Evolutionary conservation across 2,888 invertebrate species (phyloP).

Genomic region (Plebejus anna): DNA sequence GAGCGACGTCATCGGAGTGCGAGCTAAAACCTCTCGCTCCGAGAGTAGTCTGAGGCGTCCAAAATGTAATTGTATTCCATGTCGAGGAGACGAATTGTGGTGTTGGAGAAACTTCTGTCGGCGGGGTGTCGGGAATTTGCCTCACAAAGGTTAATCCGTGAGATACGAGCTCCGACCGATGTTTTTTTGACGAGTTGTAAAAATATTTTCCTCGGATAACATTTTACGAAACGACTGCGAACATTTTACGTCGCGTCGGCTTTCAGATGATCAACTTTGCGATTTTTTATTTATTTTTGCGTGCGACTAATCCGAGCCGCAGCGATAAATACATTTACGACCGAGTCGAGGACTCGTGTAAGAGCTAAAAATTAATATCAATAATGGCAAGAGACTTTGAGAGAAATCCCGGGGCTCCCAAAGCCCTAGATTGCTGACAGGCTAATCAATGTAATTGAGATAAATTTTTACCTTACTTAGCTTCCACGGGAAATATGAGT

Average conservation of each 20-base stretch:
- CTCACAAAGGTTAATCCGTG: conserved; percentile 39
- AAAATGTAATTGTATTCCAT: conserved; percentile 50
- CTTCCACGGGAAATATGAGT: conserved; percentile 15
- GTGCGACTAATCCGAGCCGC: background rate
- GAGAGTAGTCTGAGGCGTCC: background rate
- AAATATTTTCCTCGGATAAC: conserved; percentile 39
- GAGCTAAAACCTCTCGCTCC: background rate
- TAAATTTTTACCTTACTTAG: conserved; percentile 16
- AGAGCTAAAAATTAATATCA: conserved; percentile 7
- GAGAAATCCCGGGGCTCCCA: background rate
- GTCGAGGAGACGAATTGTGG: conserved; percentile 34
- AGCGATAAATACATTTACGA: background rate
- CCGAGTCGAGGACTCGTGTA: conserved; percentile 2
- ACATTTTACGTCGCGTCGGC: conserved; percentile 15
- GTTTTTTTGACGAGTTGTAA: conserved; percentile 42
- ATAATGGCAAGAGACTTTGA: background rate
- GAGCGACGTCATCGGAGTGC: background rate
- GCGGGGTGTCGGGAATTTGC: conserved; percentile 35
- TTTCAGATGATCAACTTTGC: conserved; percentile 9
- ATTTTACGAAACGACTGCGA: conserved; percentile 19
- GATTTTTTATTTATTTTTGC: conserved; percentile 4
- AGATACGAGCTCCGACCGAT: conserved; percentile 34
- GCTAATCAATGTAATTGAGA: conserved; percentile 14
- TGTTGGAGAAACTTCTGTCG: conserved; percentile 42
- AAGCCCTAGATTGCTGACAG: background rate